phyloP scores from a whole-genome alignment of 2,113 vertebrate genomes.

The Bubalus kerabau region DNA sequence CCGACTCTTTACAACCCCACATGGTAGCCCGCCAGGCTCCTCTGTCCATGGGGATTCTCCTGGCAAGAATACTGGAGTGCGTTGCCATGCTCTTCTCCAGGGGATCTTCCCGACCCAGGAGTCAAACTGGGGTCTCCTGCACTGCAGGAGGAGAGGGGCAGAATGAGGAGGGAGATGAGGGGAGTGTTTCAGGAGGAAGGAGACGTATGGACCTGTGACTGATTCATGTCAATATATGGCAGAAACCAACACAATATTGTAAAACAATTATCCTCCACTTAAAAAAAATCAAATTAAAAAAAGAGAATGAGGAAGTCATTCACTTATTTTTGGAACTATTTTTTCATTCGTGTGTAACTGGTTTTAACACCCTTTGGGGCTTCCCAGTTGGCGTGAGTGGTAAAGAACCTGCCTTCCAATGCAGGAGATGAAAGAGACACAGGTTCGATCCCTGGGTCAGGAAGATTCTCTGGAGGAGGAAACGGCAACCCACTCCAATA shows the following conservation, averaged over 20 bases:
- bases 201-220: background rate
- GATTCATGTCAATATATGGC: background rate
- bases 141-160: background rate
- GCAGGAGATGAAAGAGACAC: background rate
- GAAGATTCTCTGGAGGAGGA: background rate
- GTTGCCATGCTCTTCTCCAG: background rate
- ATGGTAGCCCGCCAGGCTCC: background rate
- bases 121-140: background rate
- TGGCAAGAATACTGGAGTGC: background rate
- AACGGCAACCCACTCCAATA: background rate
- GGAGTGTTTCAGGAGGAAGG: background rate
- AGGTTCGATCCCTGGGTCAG: background rate
- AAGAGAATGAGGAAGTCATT: background rate
- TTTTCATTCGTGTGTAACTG: background rate
- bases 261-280: background rate
- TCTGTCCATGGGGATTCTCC: background rate
- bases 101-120: accelerated
- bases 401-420: background rate
- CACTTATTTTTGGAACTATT: background rate
- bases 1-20: background rate
- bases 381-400: background rate
- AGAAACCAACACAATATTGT: background rate
- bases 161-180: background rate
- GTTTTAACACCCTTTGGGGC: background rate
- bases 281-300: background rate